Evolutionary conservation across 2,113 vertebrate genomes (phyloP), one percentile per base, ranked within the genome.

Genomic region (Petroica traversi): DNA sequence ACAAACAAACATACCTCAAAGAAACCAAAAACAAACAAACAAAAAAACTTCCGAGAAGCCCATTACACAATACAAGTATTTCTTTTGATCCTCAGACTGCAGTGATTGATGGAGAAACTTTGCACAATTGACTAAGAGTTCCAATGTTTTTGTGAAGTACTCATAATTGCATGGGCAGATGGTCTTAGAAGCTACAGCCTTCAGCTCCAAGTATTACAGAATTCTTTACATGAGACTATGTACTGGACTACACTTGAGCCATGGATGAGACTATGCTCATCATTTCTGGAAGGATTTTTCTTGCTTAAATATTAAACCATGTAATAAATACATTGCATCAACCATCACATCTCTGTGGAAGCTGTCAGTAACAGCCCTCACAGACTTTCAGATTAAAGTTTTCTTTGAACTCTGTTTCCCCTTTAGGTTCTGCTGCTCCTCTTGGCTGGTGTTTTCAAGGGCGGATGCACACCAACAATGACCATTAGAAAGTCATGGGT

Each of bases 41-140:
- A 43, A 43, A 18, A 48, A 71, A 28, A 40, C 9, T 17, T 61
- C 33, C 55, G 40, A 68, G 41, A 87, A 75, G 5, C 24, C 28
- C 10, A 61, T 4, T 51, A 7, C 19, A 51, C 19, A 52, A 17
- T 0, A 1, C 11, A 26, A 36, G 17, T 41, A 15, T 45, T 68
- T 54, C 4, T 85, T 64, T 55, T 31, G 41, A 6, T 61, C 29
- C 19, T 86, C 41, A 61, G 20, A 23, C 14, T 17, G 11, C 6
- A 83, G 48, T 9, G 66, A 28, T 22, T 22, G 41, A 26, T 29
- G 24, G 31, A 75, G n/a, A 75, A 71, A 26, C 11, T 54, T 63
- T 64, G 36, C 24, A 22, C 0, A 1, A 43, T 12, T 23, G 43
- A 80, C 26, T 2, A 2, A 66, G 14, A 87, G 20, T 23, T 59